phyloP scores from a whole-genome alignment of 1,140 invertebrate genomes.

The Sycophaga agraensis region DNA sequence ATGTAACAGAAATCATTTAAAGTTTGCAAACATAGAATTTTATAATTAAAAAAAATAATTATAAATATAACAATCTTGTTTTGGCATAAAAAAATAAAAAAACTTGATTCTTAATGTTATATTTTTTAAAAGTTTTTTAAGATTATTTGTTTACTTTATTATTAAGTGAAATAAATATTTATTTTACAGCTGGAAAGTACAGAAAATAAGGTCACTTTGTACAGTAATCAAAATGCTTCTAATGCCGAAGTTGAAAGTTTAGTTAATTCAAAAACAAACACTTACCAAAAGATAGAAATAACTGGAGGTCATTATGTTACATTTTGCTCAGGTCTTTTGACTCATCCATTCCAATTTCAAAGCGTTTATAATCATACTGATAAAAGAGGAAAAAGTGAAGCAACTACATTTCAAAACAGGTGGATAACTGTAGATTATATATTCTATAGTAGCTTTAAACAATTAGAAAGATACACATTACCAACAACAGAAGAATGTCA shows the following conservation, averaged over 20 bases:
- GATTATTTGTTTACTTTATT: too few species aligned
- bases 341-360: slow-evolving; percentile 60
- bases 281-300: slow-evolving; percentile 44
- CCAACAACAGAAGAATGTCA: slow-evolving; percentile 64
- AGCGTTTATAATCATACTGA: slow-evolving; percentile 62
- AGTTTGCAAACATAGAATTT: too few species aligned
- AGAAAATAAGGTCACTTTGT: not conserved
- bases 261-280: slow-evolving; percentile 29
- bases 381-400: slow-evolving; percentile 54
- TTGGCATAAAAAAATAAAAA: too few species aligned
- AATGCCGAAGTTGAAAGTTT: slow-evolving; percentile 16
- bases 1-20: too few species aligned
- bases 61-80: too few species aligned
- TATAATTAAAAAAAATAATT: too few species aligned
- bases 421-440: slow-evolving; percentile 85
- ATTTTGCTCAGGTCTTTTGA: slow-evolving; percentile 58
- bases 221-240: not conserved
- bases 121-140: too few species aligned
- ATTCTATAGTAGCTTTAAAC: slow-evolving; percentile 66
- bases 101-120: too few species aligned
- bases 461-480: slow-evolving; percentile 65
- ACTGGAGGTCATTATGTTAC: slow-evolving; percentile 36
- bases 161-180: too few species aligned
- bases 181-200: slow-evolving; percentile 16
- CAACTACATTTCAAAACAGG: slow-evolving; percentile 71